Evolutionary conservation across 2,888 invertebrate species (phyloP).

Genomic region (Drosophila atroscutellata): DNA sequence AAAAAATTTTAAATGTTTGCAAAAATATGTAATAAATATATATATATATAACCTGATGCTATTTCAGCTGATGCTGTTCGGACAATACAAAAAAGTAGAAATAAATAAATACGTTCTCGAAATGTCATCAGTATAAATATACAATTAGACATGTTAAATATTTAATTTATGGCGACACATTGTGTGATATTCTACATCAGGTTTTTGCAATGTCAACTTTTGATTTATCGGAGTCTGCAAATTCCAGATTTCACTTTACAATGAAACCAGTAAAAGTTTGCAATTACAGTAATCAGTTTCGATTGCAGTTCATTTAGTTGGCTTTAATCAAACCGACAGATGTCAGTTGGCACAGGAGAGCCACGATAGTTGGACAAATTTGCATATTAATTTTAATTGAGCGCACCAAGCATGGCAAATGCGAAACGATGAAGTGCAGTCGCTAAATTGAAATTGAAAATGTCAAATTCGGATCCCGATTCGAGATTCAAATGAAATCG

Average conservation of each 20-base stretch:
- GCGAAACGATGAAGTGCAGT: constrained; percentile 37
- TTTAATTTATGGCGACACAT: constrained; percentile 34
- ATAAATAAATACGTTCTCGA: constrained; percentile 14
- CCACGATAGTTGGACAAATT: constrained; percentile 53
- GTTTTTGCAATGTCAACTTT: constrained; percentile 33
- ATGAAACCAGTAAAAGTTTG: constrained; percentile 21
- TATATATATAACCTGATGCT: constrained; percentile 16
- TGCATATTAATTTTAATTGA: constrained; percentile 80
- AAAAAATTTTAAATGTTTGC: not conserved
- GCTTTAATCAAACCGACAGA: constrained; percentile 63
- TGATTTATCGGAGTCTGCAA: not conserved
- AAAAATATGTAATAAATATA: not conserved
- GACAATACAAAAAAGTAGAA: not conserved
- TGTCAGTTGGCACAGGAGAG: constrained; percentile 37
- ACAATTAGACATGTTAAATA: constrained; percentile 45
- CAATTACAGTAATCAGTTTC: constrained; percentile 38
- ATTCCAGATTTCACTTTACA: constrained; percentile 37
- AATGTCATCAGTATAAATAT: constrained; percentile 44
- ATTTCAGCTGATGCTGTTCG: constrained; percentile 14
- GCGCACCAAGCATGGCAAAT: constrained; percentile 20
- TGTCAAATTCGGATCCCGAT: constrained; percentile 65
- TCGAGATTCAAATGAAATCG: constrained; percentile 38
- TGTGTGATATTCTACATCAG: constrained; percentile 47
- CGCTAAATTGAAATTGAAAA: constrained; percentile 66
- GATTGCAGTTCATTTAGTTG: constrained; percentile 24